These are phyloP conservation scores for Nothobranchius furzeri DNA, from an alignment of 2,113 vertebrate genomes.

Conservation along the genomic window DNA sequence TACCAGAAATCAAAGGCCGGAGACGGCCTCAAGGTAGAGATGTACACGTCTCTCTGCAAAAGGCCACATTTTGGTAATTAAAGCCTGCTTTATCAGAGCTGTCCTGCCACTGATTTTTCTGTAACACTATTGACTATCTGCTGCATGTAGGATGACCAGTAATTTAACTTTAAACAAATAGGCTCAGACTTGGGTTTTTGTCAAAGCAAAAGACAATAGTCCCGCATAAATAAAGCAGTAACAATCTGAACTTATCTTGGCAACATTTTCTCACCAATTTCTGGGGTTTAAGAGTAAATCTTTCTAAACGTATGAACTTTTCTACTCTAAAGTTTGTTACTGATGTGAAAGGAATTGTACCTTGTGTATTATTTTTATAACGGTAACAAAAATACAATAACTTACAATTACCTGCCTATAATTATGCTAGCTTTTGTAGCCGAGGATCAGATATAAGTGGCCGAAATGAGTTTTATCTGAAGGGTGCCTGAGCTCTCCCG, in stretches of 20 bases:
- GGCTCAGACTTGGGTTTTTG: conserved; percentile 77
- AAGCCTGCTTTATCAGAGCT: conserved; percentile 92
- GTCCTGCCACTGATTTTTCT: conserved; percentile 78
- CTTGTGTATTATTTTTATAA: too few relatives aligned
- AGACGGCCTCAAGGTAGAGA: conserved; percentile 73
- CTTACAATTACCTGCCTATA: too few relatives aligned
- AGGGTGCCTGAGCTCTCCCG: too few relatives aligned
- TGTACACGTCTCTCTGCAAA: conserved; percentile 71
- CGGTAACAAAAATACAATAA: too few relatives aligned
- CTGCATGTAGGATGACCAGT: conserved; percentile 81
- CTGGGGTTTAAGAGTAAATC: too few relatives aligned
- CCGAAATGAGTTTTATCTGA: too few relatives aligned
- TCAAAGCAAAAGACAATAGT: conserved; percentile 32
- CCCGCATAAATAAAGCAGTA: conserved; percentile 6
- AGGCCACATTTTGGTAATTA: conserved; percentile 95
- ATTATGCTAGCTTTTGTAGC: background rate
- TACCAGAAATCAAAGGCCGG: conserved; percentile 94
- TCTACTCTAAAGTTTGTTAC: too few relatives aligned
- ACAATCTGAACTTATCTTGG: background rate
- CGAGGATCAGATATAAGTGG: too few relatives aligned
- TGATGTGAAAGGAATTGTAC: too few relatives aligned
- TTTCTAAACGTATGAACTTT: too few relatives aligned
- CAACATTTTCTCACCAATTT: too few relatives aligned
- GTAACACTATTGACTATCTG: conserved; percentile 84
- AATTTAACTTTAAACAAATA: conserved; percentile 87